Percentiles rank a stretch among this genome's conserved stretches.
Evolutionary conservation across 1,140 invertebrate species (phyloP).

Genomic region (Hylaeus volcanicus): DNA sequence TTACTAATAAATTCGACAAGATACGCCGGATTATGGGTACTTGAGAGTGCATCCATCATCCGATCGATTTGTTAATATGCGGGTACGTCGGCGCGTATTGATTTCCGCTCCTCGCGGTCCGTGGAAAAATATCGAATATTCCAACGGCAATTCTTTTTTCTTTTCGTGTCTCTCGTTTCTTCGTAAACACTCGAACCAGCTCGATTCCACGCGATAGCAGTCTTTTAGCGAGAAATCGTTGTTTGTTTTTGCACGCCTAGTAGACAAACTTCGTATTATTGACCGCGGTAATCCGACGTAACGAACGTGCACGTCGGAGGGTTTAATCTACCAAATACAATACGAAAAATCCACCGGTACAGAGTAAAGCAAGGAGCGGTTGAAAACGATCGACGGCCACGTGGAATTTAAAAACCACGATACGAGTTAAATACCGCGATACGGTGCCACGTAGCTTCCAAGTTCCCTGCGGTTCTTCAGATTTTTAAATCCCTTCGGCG

Average conservation of each 20-base stretch:
- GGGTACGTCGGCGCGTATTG: background rate
- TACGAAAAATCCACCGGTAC: background rate
- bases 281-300: background rate
- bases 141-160: background rate
- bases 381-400: background rate
- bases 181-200: background rate
- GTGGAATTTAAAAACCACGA: background rate
- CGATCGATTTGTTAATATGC: conserved; percentile 11
- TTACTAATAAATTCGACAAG: conserved; percentile 11
- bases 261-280: background rate
- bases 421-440: conserved; percentile 5
- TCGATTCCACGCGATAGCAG: background rate
- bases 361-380: conserved; percentile 18
- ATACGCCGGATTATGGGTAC: background rate
- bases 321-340: conserved; percentile 13
- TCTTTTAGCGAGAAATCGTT: background rate
- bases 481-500: background rate
- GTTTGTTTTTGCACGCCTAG: background rate
- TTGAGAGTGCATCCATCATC: background rate
- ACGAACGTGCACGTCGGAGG: background rate
- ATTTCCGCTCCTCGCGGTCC: background rate
- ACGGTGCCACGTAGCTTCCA: background rate
- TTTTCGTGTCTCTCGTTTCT: background rate
- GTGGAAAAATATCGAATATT: background rate
- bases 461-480: background rate